These are phyloP conservation scores for Melinopterus prodromus DNA, from an alignment of 2,888 invertebrate genomes.

Conservation along the genomic window DNA sequence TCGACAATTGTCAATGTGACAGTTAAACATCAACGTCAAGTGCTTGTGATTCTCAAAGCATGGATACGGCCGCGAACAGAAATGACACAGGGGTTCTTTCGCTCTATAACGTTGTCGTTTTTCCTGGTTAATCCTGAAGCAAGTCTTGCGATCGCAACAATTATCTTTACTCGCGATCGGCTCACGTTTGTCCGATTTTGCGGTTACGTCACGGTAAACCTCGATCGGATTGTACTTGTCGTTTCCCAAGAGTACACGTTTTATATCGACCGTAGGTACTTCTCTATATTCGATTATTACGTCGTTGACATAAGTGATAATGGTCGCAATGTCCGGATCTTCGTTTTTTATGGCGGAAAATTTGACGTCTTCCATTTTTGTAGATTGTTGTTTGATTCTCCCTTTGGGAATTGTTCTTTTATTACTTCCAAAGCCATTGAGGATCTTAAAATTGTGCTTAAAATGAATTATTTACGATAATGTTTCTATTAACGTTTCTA, in stretches of 20 bases:
- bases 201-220: background rate
- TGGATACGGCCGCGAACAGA: background rate
- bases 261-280: background rate
- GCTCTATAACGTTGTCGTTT: background rate
- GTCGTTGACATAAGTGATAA: background rate
- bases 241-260: background rate
- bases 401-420: no score
- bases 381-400: no score
- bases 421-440: no score
- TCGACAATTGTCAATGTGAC: background rate
- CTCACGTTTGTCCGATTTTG: no score
- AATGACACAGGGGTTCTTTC: background rate
- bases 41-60: background rate
- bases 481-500: no score
- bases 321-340: background rate
- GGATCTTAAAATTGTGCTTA: no score
- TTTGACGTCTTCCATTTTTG: no score
- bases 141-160: background rate
- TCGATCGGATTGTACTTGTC: background rate
- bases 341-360: no score
- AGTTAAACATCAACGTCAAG: background rate
- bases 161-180: background rate
- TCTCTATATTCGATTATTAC: background rate
- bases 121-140: no score
- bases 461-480: no score